Evolutionary conservation across 2,797 vertebrate species (phyloP).

Genomic region (Gephyroberyx darwinii): DNA sequence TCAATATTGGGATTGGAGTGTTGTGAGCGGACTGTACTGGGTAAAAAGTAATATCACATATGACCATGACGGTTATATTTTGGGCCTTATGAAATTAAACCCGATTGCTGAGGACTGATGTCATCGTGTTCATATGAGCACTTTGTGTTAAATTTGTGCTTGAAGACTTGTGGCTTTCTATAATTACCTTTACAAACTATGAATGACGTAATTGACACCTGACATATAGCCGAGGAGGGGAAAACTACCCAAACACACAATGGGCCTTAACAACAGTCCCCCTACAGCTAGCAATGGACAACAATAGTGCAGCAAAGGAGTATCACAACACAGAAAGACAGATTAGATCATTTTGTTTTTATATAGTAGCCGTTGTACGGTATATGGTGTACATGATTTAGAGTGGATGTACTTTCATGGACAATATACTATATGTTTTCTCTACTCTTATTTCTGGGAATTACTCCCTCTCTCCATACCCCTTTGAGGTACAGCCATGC

Average conservation of each 20-base stretch:
- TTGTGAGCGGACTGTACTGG: constrained; percentile 37
- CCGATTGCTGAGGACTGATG: constrained; percentile 58
- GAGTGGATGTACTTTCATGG: constrained; percentile 55
- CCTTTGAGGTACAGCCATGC: constrained; percentile 44
- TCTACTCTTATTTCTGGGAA: constrained; percentile 52
- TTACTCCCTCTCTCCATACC: constrained; percentile 19
- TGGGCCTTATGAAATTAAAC: constrained; percentile 64
- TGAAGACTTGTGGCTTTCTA: constrained; percentile 62
- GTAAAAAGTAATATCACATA: constrained; percentile 54
- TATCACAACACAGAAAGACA: constrained; percentile 56
- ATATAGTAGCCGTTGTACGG: constrained; percentile 48
- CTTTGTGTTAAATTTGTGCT: constrained; percentile 45
- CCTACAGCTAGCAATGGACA: constrained; percentile 62
- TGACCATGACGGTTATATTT: constrained; percentile 58
- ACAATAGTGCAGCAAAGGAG: constrained; percentile 64
- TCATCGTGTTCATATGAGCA: constrained; percentile 56
- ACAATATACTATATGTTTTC: constrained; percentile 54
- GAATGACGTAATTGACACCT: constrained; percentile 76
- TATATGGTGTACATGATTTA: constrained; percentile 59
- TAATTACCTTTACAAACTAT: constrained; percentile 68
- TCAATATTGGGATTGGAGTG: constrained; percentile 66
- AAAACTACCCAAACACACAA: constrained; percentile 68
- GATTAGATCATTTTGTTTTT: constrained; percentile 61
- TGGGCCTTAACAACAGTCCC: constrained; percentile 46
- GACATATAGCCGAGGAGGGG: constrained; percentile 54